Evolutionary conservation across 2,888 invertebrate species (phyloP).

Genomic region (Aphodius sticticus): DNA sequence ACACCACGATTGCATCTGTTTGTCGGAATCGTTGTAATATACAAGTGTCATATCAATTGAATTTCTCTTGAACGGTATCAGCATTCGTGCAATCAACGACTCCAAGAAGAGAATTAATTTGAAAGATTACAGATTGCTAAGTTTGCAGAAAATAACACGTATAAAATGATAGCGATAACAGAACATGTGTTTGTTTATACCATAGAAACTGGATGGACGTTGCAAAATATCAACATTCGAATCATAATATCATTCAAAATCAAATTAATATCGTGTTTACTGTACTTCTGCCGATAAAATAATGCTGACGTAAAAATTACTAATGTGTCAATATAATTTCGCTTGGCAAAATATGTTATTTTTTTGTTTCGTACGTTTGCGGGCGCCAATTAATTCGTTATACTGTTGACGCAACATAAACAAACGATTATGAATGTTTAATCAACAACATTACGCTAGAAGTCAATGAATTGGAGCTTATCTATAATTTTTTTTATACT

Average conservation of each 20-base stretch:
- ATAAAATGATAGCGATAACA: background rate
- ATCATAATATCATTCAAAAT: background rate
- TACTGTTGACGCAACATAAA: background rate
- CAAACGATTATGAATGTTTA: no score
- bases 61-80: background rate
- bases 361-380: background rate
- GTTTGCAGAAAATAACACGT: background rate
- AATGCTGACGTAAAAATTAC: background rate
- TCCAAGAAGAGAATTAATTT: background rate
- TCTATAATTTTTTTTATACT: no score
- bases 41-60: background rate
- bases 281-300: background rate
- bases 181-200: background rate
- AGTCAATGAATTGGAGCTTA: no score
- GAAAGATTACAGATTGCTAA: background rate
- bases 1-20: background rate
- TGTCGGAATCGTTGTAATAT: background rate
- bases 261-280: background rate
- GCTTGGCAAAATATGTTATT: background rate
- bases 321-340: background rate
- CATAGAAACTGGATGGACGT: background rate
- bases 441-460: no score
- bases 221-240: background rate
- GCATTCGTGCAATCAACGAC: background rate
- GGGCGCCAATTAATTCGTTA: background rate